phyloP scores from a whole-genome alignment of 1,140 invertebrate species.

The Gonatopus flavifemur region DNA sequence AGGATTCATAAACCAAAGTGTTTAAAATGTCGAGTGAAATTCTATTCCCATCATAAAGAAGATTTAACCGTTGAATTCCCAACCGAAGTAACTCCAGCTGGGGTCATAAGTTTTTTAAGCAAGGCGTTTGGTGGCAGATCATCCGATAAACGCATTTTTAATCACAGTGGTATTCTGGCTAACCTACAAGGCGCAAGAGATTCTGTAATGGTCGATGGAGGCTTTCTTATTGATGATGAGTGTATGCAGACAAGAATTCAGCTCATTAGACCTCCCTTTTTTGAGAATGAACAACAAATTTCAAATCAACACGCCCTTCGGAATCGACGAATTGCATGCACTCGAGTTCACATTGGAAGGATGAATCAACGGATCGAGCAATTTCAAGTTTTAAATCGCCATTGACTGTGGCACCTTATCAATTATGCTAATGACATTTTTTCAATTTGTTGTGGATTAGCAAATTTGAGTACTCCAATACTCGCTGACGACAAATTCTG shows the following conservation, averaged over 20 bases:
- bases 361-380: conserved; percentile 33
- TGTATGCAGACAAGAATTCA: not conserved
- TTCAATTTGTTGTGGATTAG: not conserved
- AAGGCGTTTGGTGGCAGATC: conserved; percentile 30
- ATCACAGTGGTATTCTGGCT: not conserved
- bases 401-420: conserved; percentile 3
- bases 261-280: conserved; percentile 10
- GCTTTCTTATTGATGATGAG: not conserved
- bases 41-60: not conserved
- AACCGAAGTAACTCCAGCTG: conserved; percentile 33
- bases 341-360: conserved; percentile 10
- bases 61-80: conserved; percentile 32
- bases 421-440: conserved; percentile 9
- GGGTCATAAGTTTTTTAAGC: conserved; percentile 35
- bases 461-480: conserved; percentile 4
- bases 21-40: not conserved
- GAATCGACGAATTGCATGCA: conserved; percentile 24
- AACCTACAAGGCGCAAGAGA: not conserved
- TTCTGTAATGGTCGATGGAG: not conserved
- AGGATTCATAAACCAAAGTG: conserved; percentile 7
- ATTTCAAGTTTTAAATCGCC: conserved; percentile 24
- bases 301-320: not conserved
- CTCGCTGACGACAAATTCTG: conserved; percentile 1
- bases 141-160: conserved; percentile 34
- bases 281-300: conserved; percentile 8